phyloP scores from a whole-genome alignment of 2,113 vertebrate species.

The Otolemur garnettii region DNA sequence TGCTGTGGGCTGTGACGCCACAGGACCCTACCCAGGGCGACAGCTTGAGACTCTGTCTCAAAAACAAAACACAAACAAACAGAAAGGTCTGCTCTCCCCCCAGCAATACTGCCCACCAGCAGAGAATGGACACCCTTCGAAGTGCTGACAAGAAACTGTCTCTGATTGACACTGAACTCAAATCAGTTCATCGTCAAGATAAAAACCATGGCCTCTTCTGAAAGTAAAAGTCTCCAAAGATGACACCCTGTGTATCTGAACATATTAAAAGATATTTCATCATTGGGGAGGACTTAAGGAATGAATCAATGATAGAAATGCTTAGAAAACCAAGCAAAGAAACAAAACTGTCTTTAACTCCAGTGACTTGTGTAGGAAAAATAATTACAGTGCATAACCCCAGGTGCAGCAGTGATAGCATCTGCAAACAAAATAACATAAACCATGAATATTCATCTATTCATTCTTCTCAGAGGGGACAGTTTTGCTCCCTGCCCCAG shows the following conservation, averaged over 20 bases:
- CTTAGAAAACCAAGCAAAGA: conserved; percentile 15
- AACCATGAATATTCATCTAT: not conserved
- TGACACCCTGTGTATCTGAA: not conserved
- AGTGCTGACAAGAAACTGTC: not conserved
- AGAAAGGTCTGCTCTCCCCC: not conserved
- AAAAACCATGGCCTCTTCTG: not conserved
- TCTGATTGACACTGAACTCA: not conserved
- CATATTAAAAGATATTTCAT: not conserved
- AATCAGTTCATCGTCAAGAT: not conserved
- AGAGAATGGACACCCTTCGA: not conserved
- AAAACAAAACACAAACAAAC: no score
- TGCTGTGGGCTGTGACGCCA: no score
- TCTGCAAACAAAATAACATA: not conserved
- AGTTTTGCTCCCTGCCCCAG: not conserved
- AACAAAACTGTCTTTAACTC: not conserved
- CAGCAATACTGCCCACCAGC: not conserved
- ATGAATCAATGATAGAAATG: not conserved
- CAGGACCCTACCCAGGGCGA: no score
- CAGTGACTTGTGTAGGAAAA: not conserved
- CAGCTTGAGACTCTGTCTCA: no score
- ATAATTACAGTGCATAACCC: not conserved
- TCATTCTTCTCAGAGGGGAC: not conserved
- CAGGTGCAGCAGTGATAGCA: not conserved
- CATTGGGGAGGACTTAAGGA: not conserved
- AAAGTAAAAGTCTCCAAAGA: not conserved